These are phyloP conservation scores for Clistopyga incitator DNA, from an alignment of 2,888 invertebrate species.

Conservation along the genomic window DNA sequence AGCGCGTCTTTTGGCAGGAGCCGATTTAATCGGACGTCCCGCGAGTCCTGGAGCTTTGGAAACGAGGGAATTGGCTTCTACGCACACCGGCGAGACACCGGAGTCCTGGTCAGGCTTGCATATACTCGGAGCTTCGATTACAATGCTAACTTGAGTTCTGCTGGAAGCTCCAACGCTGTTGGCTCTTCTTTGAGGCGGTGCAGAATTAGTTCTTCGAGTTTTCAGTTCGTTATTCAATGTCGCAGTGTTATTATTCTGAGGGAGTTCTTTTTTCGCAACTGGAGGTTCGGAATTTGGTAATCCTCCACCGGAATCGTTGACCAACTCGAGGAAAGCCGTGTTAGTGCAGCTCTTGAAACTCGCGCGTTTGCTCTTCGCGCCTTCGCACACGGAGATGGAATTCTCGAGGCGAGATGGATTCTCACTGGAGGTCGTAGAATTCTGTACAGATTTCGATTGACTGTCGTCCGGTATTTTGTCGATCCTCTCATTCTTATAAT, in stretches of 20 bases:
- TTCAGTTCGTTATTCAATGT: conserved; percentile 38
- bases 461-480: neutral
- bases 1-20: conserved; percentile 77
- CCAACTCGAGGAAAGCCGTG: conserved; percentile 76
- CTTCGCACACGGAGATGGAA: conserved; percentile 6
- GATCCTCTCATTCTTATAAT: neutral
- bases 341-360: conserved; percentile 78
- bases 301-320: conserved; percentile 57
- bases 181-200: conserved; percentile 76
- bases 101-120: conserved; percentile 8
- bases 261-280: conserved; percentile 41
- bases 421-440: neutral
- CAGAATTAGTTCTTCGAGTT: conserved; percentile 76
- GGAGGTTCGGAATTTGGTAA: conserved; percentile 47
- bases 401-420: neutral
- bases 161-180: conserved; percentile 60
- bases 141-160: conserved; percentile 77
- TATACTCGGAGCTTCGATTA: conserved; percentile 75
- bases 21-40: conserved; percentile 73
- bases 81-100: conserved; percentile 12
- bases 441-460: neutral
- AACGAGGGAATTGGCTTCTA: conserved; percentile 8
- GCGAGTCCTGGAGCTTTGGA: conserved; percentile 25
- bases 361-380: conserved; percentile 75
- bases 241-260: neutral